These are phyloP conservation scores for Halichoeres trimaculatus DNA, from an alignment of 2,113 vertebrate genomes.

Conservation along the genomic window DNA sequence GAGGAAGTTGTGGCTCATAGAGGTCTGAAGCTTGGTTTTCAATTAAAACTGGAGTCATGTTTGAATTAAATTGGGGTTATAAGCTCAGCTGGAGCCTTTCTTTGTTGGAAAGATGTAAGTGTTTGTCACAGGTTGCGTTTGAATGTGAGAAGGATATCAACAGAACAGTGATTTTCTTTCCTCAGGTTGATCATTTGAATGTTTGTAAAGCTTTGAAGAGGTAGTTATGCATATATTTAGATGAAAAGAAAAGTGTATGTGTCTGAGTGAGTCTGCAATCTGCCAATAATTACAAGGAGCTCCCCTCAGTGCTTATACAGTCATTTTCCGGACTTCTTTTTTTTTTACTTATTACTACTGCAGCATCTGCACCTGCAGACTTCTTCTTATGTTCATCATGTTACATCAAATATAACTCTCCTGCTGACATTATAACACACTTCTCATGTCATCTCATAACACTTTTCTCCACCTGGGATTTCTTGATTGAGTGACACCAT, in stretches of 20 bases:
- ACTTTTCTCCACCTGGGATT: slow-evolving; percentile 16
- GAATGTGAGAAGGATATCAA: not conserved
- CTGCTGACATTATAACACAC: slow-evolving; percentile 25
- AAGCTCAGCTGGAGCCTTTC: not conserved
- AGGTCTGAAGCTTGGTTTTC: not conserved
- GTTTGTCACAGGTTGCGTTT: not conserved
- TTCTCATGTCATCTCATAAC: slow-evolving; percentile 18
- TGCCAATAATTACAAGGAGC: slow-evolving; percentile 35
- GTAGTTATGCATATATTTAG: not conserved
- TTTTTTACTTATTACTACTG: slow-evolving; percentile 41
- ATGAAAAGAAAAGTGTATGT: not conserved
- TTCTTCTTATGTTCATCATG: not conserved
- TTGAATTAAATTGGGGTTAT: not conserved
- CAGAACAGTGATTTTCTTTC: no score
- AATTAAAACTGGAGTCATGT: not conserved
- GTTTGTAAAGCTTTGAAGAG: not conserved
- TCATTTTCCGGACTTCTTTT: slow-evolving; percentile 37
- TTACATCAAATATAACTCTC: slow-evolving; percentile 23
- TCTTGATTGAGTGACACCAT: slow-evolving; percentile 37
- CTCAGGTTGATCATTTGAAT: not conserved
- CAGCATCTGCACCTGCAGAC: slow-evolving; percentile 5
- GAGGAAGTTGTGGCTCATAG: not conserved
- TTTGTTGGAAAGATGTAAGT: not conserved
- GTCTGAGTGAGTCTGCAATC: slow-evolving; percentile 14
- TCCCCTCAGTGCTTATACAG: slow-evolving; percentile 39